Conservation (phyloP, 2,888 invertebrate genomes). For the Odiellus spinosus region DNA sequence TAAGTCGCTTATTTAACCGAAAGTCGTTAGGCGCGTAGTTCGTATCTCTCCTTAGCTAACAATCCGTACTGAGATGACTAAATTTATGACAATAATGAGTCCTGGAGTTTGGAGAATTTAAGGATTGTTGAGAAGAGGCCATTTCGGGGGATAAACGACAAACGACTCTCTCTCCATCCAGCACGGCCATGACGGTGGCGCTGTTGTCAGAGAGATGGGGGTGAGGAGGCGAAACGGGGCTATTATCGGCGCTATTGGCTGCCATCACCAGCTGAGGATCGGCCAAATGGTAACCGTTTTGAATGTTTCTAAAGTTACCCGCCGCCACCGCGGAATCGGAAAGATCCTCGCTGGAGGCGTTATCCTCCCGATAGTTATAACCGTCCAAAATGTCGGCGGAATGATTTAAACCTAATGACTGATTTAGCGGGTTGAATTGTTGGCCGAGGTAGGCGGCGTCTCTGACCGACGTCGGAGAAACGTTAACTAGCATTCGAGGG, state of each 20-base stretch:
- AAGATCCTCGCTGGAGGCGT: background rate
- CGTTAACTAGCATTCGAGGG: background rate
- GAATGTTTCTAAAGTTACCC: no score
- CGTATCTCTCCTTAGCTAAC: background rate
- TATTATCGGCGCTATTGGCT: no score
- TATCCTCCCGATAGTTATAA: background rate
- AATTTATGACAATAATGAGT: background rate
- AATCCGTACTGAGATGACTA: background rate
- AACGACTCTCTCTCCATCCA: constrained; percentile 18
- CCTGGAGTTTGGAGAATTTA: background rate
- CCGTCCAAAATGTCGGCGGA: background rate
- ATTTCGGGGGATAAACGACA: constrained; percentile 15
- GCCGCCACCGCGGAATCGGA: no score
- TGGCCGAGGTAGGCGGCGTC: no score
- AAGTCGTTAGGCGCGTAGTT: no score
- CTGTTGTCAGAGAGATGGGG: constrained; percentile 11
- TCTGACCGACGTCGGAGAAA: background rate
- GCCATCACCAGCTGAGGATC: no score
- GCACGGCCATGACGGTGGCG: constrained; percentile 16
- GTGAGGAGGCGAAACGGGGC: background rate
- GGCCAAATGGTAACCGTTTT: no score
- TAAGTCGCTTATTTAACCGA: no score
- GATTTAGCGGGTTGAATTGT: background rate
- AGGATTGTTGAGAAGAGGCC: background rate
- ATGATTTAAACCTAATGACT: background rate